Evolutionary conservation across 2,888 invertebrate genomes (phyloP).

Genomic region (Flexamia atlantica): DNA sequence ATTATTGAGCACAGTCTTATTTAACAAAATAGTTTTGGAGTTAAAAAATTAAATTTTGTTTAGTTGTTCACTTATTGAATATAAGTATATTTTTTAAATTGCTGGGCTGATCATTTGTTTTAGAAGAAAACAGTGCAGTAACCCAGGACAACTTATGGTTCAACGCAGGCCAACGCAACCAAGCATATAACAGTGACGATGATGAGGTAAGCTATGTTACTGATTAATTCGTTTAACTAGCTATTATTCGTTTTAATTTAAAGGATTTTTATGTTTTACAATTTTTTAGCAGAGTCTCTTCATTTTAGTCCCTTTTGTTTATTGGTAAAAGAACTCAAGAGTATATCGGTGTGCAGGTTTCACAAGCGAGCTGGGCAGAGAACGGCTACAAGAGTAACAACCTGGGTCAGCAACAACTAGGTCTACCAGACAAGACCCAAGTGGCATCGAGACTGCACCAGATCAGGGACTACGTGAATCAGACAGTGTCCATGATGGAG

Average conservation of each 20-base stretch:
- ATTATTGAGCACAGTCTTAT: no score
- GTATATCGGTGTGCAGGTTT: slow-evolving; percentile 15
- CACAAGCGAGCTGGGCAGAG: slow-evolving; percentile 58
- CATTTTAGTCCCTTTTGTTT: no score
- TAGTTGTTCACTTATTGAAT: no score
- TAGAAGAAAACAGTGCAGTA: slow-evolving; percentile 66
- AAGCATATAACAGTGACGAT: slow-evolving; percentile 66
- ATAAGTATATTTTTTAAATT: no score
- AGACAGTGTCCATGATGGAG: slow-evolving; percentile 84
- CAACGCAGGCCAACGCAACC: slow-evolving; percentile 61
- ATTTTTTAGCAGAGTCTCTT: no score
- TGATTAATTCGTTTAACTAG: no score
- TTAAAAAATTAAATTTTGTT: no score
- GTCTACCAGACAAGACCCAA: slow-evolving; percentile 79
- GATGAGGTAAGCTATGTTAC: slow-evolving; percentile 66
- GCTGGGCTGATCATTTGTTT: no score
- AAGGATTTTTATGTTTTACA: no score
- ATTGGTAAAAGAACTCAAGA: neutral
- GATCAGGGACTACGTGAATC: slow-evolving; percentile 85
- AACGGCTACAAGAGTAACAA: slow-evolving; percentile 61
- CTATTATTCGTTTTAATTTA: no score
- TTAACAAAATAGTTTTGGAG: no score
- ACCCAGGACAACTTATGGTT: slow-evolving; percentile 67
- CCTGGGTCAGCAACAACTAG: no score
- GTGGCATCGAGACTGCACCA: slow-evolving; percentile 84